Conservation (phyloP, 2,888 invertebrate genomes). For the Synanthedon tipuliformis region DNA sequence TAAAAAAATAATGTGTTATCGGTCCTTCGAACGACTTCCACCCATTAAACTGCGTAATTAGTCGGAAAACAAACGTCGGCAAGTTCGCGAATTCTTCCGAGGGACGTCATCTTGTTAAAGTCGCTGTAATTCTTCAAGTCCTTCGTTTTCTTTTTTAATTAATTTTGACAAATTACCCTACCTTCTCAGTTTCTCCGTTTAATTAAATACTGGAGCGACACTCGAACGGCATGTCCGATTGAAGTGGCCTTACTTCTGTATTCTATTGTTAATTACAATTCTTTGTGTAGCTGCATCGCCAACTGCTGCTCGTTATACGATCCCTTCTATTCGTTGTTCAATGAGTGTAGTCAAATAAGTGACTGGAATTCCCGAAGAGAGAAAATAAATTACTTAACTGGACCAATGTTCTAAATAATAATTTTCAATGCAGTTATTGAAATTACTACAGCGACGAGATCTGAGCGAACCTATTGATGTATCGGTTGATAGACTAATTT, state of each 20-base stretch:
- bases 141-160: constrained; percentile 65
- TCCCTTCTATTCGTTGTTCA: neutral
- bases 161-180: constrained; percentile 69
- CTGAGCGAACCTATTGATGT: too few relatives aligned
- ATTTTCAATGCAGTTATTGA: too few relatives aligned
- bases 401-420: too few relatives aligned
- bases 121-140: constrained; percentile 46
- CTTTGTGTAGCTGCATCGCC: neutral
- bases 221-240: constrained; percentile 44
- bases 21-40: neutral
- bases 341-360: too few relatives aligned
- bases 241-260: constrained; percentile 14
- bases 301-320: neutral
- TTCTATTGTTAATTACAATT: constrained; percentile 10
- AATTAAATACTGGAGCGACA: constrained; percentile 69
- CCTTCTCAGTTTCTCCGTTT: constrained; percentile 61
- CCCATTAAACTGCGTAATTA: constrained; percentile 23
- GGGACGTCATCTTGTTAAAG: constrained; percentile 43
- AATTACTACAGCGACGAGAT: too few relatives aligned
- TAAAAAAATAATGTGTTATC: neutral
- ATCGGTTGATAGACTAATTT: too few relatives aligned
- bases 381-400: too few relatives aligned
- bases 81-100: constrained; percentile 30
- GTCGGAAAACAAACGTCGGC: constrained; percentile 25
- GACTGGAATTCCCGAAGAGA: too few relatives aligned